phyloP scores from a whole-genome alignment of 2,113 vertebrate species.

The Lynx canadensis region DNA sequence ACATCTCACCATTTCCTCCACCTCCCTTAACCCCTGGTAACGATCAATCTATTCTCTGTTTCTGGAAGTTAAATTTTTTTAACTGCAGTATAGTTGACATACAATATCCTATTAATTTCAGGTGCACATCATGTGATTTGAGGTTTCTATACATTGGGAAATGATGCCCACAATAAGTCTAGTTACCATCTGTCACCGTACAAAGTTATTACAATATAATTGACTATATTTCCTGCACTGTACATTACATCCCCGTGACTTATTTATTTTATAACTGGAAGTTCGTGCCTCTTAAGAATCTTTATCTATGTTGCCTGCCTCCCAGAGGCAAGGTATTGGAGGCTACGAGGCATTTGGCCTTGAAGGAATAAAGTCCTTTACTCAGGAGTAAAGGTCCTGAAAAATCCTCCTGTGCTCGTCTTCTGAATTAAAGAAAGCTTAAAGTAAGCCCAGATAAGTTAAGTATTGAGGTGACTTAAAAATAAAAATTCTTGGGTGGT shows the following conservation, averaged over 20 bases:
- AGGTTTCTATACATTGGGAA: not conserved
- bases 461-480: not conserved
- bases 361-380: not conserved
- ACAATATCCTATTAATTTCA: not conserved
- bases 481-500: conserved; percentile 34
- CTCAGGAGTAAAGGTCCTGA: not conserved
- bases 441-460: not conserved
- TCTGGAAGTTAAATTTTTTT: not conserved
- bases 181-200: not conserved
- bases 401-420: not conserved
- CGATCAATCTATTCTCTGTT: not conserved
- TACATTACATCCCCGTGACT: not conserved
- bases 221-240: not conserved
- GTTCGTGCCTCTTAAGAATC: not conserved
- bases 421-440: not conserved
- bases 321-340: not conserved
- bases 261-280: not conserved
- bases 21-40: not conserved
- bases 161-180: not conserved
- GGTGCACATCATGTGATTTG: not conserved
- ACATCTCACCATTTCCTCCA: not conserved
- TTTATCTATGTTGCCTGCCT: not conserved
- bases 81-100: not conserved
- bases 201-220: not conserved
- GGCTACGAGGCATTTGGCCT: not conserved